phyloP scores from a whole-genome alignment of 2,113 vertebrate genomes.

The human region DNA sequence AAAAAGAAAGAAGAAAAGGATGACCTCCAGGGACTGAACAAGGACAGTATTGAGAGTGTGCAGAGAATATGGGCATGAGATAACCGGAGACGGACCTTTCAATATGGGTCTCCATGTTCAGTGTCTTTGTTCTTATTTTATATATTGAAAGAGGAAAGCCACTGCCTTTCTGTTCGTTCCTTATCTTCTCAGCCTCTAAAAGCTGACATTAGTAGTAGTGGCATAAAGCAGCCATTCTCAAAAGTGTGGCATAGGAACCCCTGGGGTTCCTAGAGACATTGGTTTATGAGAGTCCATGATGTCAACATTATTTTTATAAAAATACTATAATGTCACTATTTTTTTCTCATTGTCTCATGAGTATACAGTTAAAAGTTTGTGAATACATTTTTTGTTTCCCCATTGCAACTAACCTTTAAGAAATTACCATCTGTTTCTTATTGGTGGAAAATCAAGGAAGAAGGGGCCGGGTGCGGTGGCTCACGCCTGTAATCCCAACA shows the following conservation, averaged over 20 bases:
- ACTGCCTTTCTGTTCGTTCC: background rate
- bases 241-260: background rate
- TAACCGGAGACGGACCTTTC: rapidly evolving
- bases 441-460: background rate
- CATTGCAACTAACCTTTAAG: background rate
- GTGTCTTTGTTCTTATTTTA: background rate
- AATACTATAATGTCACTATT: background rate
- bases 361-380: background rate
- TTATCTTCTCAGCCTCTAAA: background rate
- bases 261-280: background rate
- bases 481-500: no score
- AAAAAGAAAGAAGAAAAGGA: no score
- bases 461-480: no score
- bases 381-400: background rate
- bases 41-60: background rate
- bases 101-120: background rate
- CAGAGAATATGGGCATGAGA: rapidly evolving
- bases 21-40: background rate
- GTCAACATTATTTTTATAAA: background rate
- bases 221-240: background rate
- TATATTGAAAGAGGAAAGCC: background rate
- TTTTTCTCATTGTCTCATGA: background rate
- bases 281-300: background rate
- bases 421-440: background rate
- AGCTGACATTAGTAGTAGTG: no score